phyloP scores from a whole-genome alignment of 2,113 vertebrate genomes.

The Nibea coibor region DNA sequence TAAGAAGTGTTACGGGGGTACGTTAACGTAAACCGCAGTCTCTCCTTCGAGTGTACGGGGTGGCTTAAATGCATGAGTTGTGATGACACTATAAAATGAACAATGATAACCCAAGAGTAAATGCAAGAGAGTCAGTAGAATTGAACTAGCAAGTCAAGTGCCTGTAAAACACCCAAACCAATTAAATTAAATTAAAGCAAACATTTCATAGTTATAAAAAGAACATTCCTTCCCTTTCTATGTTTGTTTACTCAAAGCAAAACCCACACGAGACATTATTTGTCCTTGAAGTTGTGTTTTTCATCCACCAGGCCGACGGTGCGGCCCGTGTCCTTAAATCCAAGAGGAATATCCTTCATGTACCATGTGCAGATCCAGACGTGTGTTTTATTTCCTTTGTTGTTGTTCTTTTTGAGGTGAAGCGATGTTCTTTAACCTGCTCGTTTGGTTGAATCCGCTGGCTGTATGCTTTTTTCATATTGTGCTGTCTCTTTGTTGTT shows the following conservation, averaged over 20 bases:
- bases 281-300: conserved; percentile 39
- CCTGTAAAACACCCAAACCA: conserved; percentile 71
- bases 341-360: conserved; percentile 15
- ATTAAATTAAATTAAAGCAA: conserved; percentile 79
- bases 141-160: conserved; percentile 76
- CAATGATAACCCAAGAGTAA: conserved; percentile 64
- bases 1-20: conserved; percentile 42
- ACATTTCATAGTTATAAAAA: conserved; percentile 77
- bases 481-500: conserved; percentile 75
- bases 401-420: conserved; percentile 17
- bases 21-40: conserved; percentile 48
- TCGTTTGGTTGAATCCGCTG: conserved; percentile 49
- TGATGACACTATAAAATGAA: conserved; percentile 67
- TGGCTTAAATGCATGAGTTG: conserved; percentile 57
- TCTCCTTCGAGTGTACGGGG: conserved; percentile 47
- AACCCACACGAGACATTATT: conserved; percentile 35
- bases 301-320: conserved; percentile 46
- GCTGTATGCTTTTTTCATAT: conserved; percentile 50
- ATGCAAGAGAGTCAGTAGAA: conserved; percentile 81
- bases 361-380: conserved; percentile 50
- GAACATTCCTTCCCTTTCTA: conserved; percentile 72
- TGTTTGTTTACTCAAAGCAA: conserved; percentile 55
- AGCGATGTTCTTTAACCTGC: conserved; percentile 38
- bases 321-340: conserved; percentile 27
- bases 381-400: neutral